phyloP scores from a whole-genome alignment of 2,113 vertebrate genomes.

The Chrysemys picta region DNA sequence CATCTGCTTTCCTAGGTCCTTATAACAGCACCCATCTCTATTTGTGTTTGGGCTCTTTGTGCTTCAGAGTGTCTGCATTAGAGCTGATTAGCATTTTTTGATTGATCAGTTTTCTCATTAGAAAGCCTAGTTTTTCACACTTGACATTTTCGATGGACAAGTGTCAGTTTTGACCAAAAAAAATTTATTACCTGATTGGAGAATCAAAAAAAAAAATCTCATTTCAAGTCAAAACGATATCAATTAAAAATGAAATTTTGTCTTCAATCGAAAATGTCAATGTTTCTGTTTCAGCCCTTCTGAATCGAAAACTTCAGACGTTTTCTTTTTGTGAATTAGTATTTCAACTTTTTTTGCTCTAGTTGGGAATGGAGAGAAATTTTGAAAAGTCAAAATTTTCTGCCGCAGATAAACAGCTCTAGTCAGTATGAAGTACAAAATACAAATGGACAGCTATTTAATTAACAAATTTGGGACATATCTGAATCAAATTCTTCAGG shows the following conservation, averaged over 20 bases:
- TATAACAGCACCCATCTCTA: neutral
- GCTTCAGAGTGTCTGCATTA: neutral
- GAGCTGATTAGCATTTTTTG: neutral
- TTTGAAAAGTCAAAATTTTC: conserved; percentile 66
- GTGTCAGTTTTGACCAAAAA: conserved; percentile 68
- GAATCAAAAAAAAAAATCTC: conserved; percentile 67
- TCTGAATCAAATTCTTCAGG: conserved; percentile 55
- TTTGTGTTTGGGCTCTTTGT: neutral
- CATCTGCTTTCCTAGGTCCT: neutral
- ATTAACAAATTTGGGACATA: neutral
- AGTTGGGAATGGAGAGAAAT: conserved; percentile 27
- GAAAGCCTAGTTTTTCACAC: conserved; percentile 62
- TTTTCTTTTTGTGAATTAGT: conserved; percentile 64
- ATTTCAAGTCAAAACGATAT: conserved; percentile 57
- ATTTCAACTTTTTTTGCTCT: conserved; percentile 43
- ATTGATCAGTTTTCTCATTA: neutral
- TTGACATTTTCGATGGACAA: conserved; percentile 61
- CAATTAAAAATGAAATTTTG: conserved; percentile 17
- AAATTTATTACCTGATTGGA: conserved; percentile 58
- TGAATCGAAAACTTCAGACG: conserved; percentile 69
- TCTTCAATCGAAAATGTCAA: conserved; percentile 53
- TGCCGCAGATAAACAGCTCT: neutral
- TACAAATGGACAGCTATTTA: neutral
- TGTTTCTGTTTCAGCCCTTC: conserved; percentile 71
- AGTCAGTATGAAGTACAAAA: neutral